Evolutionary conservation across 2,113 vertebrate species (phyloP).

Genomic region (Lasiurus cinereus): DNA sequence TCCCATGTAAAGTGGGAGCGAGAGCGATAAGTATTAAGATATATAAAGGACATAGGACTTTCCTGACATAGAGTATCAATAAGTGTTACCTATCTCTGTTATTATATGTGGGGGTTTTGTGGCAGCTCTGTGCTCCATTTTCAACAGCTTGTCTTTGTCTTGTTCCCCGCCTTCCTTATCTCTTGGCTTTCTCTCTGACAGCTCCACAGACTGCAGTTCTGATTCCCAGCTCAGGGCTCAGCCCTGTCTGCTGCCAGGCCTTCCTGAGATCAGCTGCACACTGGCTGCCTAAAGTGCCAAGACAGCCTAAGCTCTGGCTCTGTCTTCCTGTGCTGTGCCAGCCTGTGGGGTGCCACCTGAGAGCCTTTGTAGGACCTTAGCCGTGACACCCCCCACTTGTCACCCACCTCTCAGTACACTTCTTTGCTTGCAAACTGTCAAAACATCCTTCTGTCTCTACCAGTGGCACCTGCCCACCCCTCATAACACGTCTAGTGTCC

Average conservation of each 20-base stretch:
- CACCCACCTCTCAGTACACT: not conserved
- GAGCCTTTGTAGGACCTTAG: not conserved
- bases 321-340: not conserved
- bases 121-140: not conserved
- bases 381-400: not conserved
- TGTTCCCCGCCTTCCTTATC: not conserved
- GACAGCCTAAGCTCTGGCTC: not conserved
- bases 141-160: not conserved
- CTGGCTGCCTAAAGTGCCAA: rapidly evolving
- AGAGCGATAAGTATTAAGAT: not conserved
- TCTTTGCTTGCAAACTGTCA: constrained; percentile 22
- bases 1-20: not conserved
- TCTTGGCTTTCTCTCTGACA: not conserved
- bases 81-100: not conserved
- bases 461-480: not conserved
- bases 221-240: not conserved
- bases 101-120: not conserved
- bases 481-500: not conserved
- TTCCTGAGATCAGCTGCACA: not conserved
- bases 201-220: not conserved
- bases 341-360: not conserved
- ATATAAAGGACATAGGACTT: not conserved
- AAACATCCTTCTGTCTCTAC: not conserved
- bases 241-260: not conserved
- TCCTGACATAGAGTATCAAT: not conserved